Conservation (phyloP, 2,113 vertebrate species). For the Aphyosemion australe region DNA sequence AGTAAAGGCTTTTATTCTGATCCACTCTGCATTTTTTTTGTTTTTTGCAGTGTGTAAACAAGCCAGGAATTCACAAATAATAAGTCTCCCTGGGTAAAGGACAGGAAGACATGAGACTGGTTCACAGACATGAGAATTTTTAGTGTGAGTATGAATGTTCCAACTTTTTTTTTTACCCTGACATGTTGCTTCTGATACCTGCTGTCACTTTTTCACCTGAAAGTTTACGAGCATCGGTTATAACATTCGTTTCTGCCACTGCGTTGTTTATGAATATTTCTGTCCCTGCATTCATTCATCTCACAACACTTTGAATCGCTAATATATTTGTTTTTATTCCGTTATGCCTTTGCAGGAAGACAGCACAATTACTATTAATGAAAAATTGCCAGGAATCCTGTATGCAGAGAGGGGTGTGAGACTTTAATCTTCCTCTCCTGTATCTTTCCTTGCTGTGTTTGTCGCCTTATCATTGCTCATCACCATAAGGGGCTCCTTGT, state of each 20-base stretch:
- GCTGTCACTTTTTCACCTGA: slow-evolving; percentile 7
- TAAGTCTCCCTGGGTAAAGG: slow-evolving; percentile 24
- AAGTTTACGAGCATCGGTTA: neutral
- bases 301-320: neutral
- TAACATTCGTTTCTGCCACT: neutral
- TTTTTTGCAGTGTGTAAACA: slow-evolving; percentile 38
- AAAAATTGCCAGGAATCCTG: slow-evolving; percentile 10
- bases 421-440: slow-evolving; percentile 23
- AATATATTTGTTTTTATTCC: slow-evolving; percentile 1
- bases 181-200: slow-evolving; percentile 12
- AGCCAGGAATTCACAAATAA: slow-evolving; percentile 48
- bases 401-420: slow-evolving; percentile 9
- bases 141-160: slow-evolving; percentile 17
- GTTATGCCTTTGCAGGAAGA: slow-evolving; percentile 1
- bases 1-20: slow-evolving; percentile 20
- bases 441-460: slow-evolving; percentile 8
- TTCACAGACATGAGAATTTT: slow-evolving; percentile 25
- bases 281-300: slow-evolving; percentile 1
- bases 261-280: neutral
- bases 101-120: slow-evolving; percentile 19
- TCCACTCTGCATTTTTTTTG: slow-evolving; percentile 32
- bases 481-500: slow-evolving; percentile 24
- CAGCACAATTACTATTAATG: slow-evolving; percentile 10
- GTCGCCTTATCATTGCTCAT: slow-evolving; percentile 22
- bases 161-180: slow-evolving; percentile 9